A percentile compares a stretch with the other conserved stretches of the same genome.
Conservation (phyloP, 2,797 vertebrate genomes). For the Labeo calbasu region DNA sequence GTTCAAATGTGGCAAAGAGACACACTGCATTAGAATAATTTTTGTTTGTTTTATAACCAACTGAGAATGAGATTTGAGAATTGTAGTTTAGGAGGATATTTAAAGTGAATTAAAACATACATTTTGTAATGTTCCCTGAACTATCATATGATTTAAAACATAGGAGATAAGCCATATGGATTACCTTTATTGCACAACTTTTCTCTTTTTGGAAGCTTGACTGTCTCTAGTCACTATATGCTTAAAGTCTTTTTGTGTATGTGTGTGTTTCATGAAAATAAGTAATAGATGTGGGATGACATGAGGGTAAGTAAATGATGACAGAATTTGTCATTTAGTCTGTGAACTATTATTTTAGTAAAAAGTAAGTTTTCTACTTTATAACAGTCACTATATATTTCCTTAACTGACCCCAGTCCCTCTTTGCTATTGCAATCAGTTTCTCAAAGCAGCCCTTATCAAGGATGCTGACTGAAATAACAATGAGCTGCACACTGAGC, state of each 20-base stretch:
- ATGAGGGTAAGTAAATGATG: background rate
- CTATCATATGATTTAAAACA: background rate
- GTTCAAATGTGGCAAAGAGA: background rate
- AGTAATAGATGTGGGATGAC: background rate
- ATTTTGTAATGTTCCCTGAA: background rate
- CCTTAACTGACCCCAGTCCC: constrained; percentile 51
- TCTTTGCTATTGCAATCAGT: constrained; percentile 45
- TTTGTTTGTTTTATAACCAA: background rate
- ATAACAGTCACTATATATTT: constrained; percentile 27
- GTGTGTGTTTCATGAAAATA: background rate
- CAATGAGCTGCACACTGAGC: constrained; percentile 60
- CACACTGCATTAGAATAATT: background rate
- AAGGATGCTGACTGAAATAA: constrained; percentile 69
- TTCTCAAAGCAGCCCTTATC: constrained; percentile 68
- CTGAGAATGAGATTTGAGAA: no score
- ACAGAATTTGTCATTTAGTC: background rate
- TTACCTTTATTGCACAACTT: no score
- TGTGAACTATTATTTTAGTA: background rate
- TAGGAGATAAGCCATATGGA: no score
- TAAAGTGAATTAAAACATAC: no score
- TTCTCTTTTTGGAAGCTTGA: no score
- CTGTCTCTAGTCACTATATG: no score
- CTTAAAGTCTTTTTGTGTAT: background rate
- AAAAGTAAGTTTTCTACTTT: background rate
- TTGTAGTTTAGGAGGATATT: no score